Evolutionary conservation across 2,113 vertebrate species (phyloP).

Genomic region (Haemorhous mexicanus): DNA sequence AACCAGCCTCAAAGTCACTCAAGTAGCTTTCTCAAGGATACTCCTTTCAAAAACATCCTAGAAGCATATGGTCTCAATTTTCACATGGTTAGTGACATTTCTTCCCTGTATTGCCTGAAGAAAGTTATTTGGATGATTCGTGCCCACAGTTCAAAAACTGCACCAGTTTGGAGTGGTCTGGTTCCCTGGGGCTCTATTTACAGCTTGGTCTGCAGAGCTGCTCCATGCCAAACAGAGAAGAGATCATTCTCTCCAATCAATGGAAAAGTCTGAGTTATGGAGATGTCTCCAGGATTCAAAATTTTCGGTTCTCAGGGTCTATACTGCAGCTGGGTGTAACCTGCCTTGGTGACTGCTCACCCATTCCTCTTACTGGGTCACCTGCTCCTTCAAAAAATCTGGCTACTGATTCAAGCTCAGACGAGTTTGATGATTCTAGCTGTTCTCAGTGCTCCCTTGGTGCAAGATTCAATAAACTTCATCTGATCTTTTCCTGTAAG

Average conservation of each 20-base stretch:
- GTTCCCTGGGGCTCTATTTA: background rate
- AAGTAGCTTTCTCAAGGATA: background rate
- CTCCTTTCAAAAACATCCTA: background rate
- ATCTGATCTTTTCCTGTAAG: background rate
- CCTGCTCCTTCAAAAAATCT: background rate
- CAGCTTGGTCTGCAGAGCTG: background rate
- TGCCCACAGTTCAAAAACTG: background rate
- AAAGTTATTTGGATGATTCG: background rate
- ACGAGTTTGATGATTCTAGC: background rate
- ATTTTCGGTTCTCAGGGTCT: background rate
- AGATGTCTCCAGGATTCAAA: background rate
- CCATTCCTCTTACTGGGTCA: background rate
- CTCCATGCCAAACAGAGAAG: fast-evolving
- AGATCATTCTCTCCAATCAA: fast-evolving
- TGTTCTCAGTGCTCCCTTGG: background rate
- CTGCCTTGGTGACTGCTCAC: background rate
- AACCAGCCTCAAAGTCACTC: background rate
- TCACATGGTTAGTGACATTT: background rate
- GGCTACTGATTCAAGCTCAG: background rate
- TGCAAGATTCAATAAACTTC: background rate
- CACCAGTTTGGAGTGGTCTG: background rate
- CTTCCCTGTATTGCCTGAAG: background rate
- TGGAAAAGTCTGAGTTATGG: background rate
- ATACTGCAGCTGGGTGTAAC: background rate
- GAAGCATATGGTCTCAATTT: background rate